Percentiles rank a stretch among this genome's conserved stretches.
phyloP scores from a whole-genome alignment of 1,140 invertebrate genomes.

The Drosophila pseudoananassae region DNA sequence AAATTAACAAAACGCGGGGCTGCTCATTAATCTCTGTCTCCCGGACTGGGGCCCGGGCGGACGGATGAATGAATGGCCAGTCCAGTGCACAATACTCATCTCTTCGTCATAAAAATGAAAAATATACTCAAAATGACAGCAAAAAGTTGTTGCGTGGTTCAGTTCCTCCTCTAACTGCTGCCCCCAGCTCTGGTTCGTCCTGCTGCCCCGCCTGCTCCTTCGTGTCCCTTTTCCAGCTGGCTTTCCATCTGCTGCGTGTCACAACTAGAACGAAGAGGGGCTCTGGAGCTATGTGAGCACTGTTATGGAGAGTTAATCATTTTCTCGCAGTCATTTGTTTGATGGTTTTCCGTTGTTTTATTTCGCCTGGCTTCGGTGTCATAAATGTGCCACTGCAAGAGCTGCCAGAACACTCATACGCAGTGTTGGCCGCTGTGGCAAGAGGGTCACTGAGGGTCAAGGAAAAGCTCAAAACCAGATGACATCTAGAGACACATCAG shows the following conservation, averaged over 20 bases:
- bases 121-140: slow-evolving; percentile 77
- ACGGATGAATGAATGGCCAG: slow-evolving; percentile 57
- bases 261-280: slow-evolving; percentile 28
- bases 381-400: slow-evolving; percentile 57
- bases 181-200: not conserved
- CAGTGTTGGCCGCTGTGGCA: slow-evolving; percentile 35
- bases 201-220: not conserved
- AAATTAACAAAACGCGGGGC: slow-evolving; percentile 78
- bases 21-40: slow-evolving; percentile 79
- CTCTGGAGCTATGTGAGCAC: slow-evolving; percentile 11
- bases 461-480: slow-evolving; percentile 17
- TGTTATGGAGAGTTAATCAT: slow-evolving; percentile 69
- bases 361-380: slow-evolving; percentile 29
- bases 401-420: slow-evolving; percentile 49
- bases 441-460: slow-evolving; percentile 3
- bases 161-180: slow-evolving; percentile 7
- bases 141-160: slow-evolving; percentile 73
- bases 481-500: not conserved
- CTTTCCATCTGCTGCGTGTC: slow-evolving; percentile 50
- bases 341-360: slow-evolving; percentile 48
- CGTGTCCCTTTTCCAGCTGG: slow-evolving; percentile 2
- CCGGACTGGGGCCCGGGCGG: slow-evolving; percentile 18
- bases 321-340: slow-evolving; percentile 70
- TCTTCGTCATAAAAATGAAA: slow-evolving; percentile 67
- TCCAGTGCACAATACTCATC: slow-evolving; percentile 58